Evolutionary conservation across 1,140 invertebrate genomes (phyloP).

Genomic region (Calliphora vicina): DNA sequence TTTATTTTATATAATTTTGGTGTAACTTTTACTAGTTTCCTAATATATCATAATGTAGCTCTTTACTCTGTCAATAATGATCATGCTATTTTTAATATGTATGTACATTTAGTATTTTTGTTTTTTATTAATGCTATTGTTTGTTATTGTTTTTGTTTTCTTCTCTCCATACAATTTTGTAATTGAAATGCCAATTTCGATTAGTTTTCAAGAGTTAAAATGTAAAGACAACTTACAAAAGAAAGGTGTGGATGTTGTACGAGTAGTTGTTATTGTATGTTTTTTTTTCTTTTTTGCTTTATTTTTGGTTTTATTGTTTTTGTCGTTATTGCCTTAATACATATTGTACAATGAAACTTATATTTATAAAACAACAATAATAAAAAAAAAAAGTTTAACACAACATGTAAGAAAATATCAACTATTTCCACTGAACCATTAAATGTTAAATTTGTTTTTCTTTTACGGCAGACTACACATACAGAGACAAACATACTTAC

Average conservation of each 20-base stretch:
- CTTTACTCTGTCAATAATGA: too few species aligned
- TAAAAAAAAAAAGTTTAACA: not conserved
- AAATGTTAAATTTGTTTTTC: constrained; percentile 15
- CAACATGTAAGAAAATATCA: constrained; percentile 27
- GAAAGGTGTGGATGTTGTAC: constrained; percentile 27
- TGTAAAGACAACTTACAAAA: not conserved
- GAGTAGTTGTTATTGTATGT: too few species aligned
- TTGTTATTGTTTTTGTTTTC: not conserved
- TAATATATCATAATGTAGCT: too few species aligned
- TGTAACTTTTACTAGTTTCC: too few species aligned
- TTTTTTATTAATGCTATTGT: not conserved
- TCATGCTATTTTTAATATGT: too few species aligned
- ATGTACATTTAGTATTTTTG: too few species aligned
- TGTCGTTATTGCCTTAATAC: not conserved
- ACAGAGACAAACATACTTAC: not conserved
- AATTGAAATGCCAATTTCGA: constrained; percentile 29
- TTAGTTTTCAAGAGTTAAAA: constrained; percentile 17
- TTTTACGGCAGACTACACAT: not conserved
- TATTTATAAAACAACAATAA: not conserved
- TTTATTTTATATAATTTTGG: too few species aligned
- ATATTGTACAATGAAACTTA: not conserved
- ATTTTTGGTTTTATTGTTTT: not conserved
- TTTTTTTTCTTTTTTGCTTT: not conserved
- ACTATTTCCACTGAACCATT: not conserved
- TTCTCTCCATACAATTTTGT: not conserved